Percentiles rank a stretch among this genome's conserved stretches.
Evolutionary conservation across 2,113 vertebrate species (phyloP).

Genomic region (Heterochromis multidens): DNA sequence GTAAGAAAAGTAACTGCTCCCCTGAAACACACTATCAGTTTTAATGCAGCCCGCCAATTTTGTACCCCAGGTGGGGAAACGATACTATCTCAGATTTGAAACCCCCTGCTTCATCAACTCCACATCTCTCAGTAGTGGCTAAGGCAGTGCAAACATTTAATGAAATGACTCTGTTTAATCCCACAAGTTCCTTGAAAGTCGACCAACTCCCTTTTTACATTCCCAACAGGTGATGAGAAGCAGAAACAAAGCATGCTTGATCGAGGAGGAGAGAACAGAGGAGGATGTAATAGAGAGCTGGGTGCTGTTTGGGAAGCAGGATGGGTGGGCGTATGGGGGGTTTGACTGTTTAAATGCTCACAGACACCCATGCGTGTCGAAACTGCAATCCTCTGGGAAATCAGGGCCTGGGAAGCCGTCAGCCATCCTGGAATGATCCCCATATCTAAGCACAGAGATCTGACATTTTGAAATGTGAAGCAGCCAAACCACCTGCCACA

Average conservation of each 20-base stretch:
- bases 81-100: conserved; percentile 45
- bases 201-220: conserved; percentile 6
- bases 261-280: conserved; percentile 2
- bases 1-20: conserved; percentile 33
- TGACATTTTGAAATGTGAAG: conserved; percentile 69
- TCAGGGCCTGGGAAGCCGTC: conserved; percentile 61
- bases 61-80: conserved; percentile 21
- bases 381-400: conserved; percentile 74
- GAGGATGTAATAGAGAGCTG: conserved; percentile 36
- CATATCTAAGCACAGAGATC: conserved; percentile 56
- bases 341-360: conserved; percentile 67
- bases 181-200: conserved; percentile 34
- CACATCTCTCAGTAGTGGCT: conserved; percentile 9
- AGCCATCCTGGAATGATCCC: conserved; percentile 59
- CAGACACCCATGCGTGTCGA: conserved; percentile 69
- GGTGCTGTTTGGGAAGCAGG: conserved; percentile 21
- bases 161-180: conserved; percentile 48
- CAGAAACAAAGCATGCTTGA: conserved; percentile 21
- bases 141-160: conserved; percentile 41
- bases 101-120: background rate
- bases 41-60: conserved; percentile 46
- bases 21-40: conserved; percentile 39
- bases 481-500: conserved; percentile 65
- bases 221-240: conserved; percentile 33
- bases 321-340: conserved; percentile 4